Percentiles rank a stretch among this genome's conserved stretches.
These are phyloP conservation scores for Clarias macrocephalus DNA, from an alignment of 2,113 vertebrate species.

Conservation along the genomic window DNA sequence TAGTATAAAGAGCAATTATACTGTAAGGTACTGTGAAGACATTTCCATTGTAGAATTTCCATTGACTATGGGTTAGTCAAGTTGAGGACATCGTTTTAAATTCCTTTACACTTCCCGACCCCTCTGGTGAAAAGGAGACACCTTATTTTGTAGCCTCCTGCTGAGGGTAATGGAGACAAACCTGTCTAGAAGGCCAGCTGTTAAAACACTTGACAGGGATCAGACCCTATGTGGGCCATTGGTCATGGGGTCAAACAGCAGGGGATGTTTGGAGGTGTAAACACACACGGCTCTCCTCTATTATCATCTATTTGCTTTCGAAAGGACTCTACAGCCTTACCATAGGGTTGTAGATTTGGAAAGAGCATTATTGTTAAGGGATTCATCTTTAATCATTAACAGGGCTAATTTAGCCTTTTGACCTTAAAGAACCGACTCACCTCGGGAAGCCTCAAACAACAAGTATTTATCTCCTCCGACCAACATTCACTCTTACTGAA, in stretches of 20 bases:
- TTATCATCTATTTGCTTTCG: constrained; percentile 38
- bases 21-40: neutral
- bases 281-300: constrained; percentile 21
- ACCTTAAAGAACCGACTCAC: neutral
- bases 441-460: neutral
- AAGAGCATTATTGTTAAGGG: neutral
- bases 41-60: neutral
- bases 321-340: neutral
- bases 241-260: constrained; percentile 28
- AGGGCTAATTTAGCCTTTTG: neutral
- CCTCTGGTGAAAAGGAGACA: constrained; percentile 5
- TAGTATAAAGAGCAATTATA: neutral
- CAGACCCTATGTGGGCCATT: constrained; percentile 33
- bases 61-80: neutral
- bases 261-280: constrained; percentile 40
- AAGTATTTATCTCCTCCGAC: neutral
- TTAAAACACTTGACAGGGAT: constrained; percentile 79
- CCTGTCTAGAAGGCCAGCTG: constrained; percentile 79
- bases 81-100: neutral
- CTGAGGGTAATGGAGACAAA: constrained; percentile 72
- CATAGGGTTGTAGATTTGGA: neutral
- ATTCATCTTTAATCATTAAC: neutral
- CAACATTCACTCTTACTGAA: too few relatives aligned
- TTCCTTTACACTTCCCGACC: neutral
- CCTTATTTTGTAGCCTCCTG: constrained; percentile 27